Percentiles rank a stretch among this genome's conserved stretches.
Conservation (phyloP, 2,113 vertebrate genomes). For the Carlito syrichta region DNA sequence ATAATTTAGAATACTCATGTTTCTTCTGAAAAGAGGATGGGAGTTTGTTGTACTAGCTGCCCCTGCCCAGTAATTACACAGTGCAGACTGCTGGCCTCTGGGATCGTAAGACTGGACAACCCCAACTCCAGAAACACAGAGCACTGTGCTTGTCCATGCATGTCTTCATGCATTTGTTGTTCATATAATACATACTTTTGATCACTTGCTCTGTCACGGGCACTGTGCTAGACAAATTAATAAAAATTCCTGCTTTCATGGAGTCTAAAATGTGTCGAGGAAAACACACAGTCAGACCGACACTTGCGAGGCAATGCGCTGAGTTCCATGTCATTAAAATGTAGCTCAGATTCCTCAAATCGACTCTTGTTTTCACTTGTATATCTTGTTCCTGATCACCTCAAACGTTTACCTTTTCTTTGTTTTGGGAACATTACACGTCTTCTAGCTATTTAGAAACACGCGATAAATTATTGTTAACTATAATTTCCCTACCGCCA, state of each 20-base stretch:
- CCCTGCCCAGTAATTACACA: neutral
- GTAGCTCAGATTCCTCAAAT: neutral
- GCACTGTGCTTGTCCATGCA: neutral
- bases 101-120: neutral
- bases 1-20: neutral
- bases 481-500: neutral
- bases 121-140: neutral
- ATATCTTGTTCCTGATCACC: neutral
- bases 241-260: neutral
- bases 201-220: neutral
- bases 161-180: neutral
- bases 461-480: neutral
- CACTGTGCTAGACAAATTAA: neutral
- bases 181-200: neutral
- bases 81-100: neutral
- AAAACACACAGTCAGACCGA: neutral
- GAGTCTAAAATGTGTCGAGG: neutral
- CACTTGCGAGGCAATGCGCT: neutral
- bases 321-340: neutral
- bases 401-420: neutral
- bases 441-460: neutral
- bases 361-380: neutral
- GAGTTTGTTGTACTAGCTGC: neutral
- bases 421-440: neutral
- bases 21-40: constrained; percentile 2